Evolutionary conservation across 2,113 vertebrate genomes (phyloP).

Genomic region (Orientallactaga bullata): DNA sequence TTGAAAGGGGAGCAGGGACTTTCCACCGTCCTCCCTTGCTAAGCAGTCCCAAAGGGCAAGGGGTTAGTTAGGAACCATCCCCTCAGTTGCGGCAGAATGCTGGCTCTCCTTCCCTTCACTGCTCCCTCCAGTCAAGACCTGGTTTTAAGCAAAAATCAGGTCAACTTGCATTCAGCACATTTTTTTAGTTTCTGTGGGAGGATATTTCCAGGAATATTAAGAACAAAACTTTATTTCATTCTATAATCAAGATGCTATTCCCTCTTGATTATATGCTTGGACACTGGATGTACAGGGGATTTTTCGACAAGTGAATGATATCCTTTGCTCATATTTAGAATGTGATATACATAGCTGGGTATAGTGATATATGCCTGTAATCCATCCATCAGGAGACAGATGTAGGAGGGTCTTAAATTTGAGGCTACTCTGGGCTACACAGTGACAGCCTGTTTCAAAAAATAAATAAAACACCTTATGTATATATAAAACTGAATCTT

Average conservation of each 20-base stretch:
- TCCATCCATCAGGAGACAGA: not conserved
- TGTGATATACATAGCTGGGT: not conserved
- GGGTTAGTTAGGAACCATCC: not conserved
- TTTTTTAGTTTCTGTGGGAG: conserved; percentile 49
- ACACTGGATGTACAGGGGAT: not conserved
- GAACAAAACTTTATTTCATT: conserved; percentile 52
- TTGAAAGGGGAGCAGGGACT: too few relatives aligned
- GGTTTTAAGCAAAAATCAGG: conserved; percentile 76
- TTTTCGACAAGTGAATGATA: not conserved
- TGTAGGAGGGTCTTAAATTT: not conserved
- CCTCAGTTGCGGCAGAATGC: not conserved
- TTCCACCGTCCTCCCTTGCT: not conserved
- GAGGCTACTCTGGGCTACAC: not conserved
- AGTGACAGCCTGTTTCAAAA: not conserved
- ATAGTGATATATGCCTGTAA: not conserved
- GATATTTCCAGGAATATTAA: conserved; percentile 67
- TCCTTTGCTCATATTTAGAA: conserved; percentile 30
- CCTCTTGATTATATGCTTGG: not conserved
- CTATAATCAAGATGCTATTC: conserved; percentile 41
- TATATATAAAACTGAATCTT: not conserved
- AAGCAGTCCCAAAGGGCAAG: not conserved
- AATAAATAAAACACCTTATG: not conserved
- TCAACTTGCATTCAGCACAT: conserved; percentile 55
- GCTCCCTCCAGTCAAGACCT: conserved; percentile 61
- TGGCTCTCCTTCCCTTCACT: conserved; percentile 21